Evolutionary conservation across 1,140 invertebrate species (phyloP), one percentile per base, ranked within the genome.

Genomic region (Tetranychus cinnabarinus): DNA sequence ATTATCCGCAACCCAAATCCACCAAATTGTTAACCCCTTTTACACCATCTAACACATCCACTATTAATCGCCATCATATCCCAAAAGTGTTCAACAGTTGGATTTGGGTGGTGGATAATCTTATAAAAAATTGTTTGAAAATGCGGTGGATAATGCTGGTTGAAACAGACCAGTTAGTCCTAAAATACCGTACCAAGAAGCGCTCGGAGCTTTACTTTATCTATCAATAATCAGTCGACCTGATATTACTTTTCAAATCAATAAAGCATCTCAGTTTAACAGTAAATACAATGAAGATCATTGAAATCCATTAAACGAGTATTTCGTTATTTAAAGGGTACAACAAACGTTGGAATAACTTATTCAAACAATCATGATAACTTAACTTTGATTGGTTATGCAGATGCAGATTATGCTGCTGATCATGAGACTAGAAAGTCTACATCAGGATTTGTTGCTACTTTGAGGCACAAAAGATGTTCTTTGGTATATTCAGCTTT

Each of bases 251-350:
- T 75, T 65, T 67, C 66, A 72, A 35, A 72, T 76, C 0, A 71
- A n/a, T n/a, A n/a, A n/a, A n/a, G 63, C 75, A 23, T 72, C 71
- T 59, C 73, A 74, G 64, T 77, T 73, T 62, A 71, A 72, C 62
- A 69, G 68, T 54, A 68, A 64, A 62, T 71, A 68, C 62, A 56
- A 48, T 36, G 8, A 61, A 52, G 45, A 48, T 34, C 73, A 77
- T 66, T 76, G 72, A 64, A 61, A 5, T 67, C 70, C 61, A 70
- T 68, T 0, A 75, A 77, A 61, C 58, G 74, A 56, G 64, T 77
- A 0, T 63, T 76, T 35, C 65, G 68, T 39, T 76, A 77, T 62
- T 58, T 78, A 8, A 73, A 71, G 61, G 71, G 69, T 39, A 76
- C 73, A 35, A 65, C 59, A 37, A 50, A 66, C 59, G 54, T 65